Conservation (phyloP, 2,888 invertebrate species). For the Amblyteles armatorius region DNA sequence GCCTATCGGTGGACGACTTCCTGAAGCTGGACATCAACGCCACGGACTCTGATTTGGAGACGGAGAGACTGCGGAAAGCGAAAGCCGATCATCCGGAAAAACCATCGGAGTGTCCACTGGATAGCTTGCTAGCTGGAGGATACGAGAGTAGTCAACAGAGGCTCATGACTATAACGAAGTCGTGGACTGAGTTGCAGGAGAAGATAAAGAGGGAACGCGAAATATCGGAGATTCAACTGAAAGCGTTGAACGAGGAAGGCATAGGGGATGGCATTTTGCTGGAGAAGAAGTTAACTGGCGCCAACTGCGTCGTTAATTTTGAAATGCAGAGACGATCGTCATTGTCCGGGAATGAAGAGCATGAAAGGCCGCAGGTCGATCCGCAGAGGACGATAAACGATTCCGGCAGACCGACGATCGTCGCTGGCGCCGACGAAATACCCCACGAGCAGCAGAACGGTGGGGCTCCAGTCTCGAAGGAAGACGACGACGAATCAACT, state of each 20-base stretch:
- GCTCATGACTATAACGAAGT: constrained; percentile 67
- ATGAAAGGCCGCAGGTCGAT: constrained; percentile 26
- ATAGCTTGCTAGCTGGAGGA: neutral
- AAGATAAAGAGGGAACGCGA: constrained; percentile 70
- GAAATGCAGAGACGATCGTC: constrained; percentile 5
- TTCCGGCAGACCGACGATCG: neutral
- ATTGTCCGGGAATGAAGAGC: constrained; percentile 34
- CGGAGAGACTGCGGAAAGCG: constrained; percentile 41
- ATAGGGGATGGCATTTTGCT: constrained; percentile 27
- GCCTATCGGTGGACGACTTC: constrained; percentile 41
- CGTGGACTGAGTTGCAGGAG: constrained; percentile 70
- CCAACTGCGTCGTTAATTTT: constrained; percentile 40
- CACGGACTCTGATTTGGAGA: constrained; percentile 42
- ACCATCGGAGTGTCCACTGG: constrained; percentile 5
- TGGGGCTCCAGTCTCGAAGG: neutral
- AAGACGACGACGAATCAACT: neutral
- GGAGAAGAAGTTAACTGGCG: constrained; percentile 24
- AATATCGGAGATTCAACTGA: constrained; percentile 68
- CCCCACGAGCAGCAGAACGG: constrained; percentile 46
- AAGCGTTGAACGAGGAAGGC: constrained; percentile 54
- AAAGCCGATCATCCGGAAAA: constrained; percentile 13
- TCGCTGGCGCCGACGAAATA: constrained; percentile 25
- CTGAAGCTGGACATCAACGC: constrained; percentile 56
- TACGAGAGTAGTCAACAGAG: constrained; percentile 61
- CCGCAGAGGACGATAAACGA: constrained; percentile 12